These are phyloP conservation scores for Diachasmimorpha longicaudata DNA, from an alignment of 1,140 invertebrate genomes.

Conservation along the genomic window DNA sequence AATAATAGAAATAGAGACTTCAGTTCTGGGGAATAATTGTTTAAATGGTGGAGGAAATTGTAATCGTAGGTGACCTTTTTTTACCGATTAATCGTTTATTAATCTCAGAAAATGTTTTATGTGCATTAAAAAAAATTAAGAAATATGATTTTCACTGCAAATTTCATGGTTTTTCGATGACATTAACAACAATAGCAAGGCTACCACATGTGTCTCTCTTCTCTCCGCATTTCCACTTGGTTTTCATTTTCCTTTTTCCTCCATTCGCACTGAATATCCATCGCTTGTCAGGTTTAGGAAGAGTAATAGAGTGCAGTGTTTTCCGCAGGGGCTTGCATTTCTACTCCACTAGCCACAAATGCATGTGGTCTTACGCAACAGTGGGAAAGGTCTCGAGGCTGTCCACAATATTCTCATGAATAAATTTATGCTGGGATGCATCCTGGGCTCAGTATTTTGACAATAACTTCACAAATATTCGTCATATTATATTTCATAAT, in stretches of 20 bases:
- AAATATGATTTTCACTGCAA: not conserved
- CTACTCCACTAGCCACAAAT: slow-evolving; percentile 50
- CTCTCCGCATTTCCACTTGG: not conserved
- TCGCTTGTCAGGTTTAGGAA: not conserved
- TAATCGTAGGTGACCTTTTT: too few relatives aligned
- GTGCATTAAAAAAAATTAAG: not conserved
- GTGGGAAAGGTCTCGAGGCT: slow-evolving; percentile 46
- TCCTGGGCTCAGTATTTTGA: not conserved
- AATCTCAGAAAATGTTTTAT: not conserved
- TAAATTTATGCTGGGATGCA: slow-evolving; percentile 49
- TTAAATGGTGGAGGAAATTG: too few relatives aligned
- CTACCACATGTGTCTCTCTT: not conserved
- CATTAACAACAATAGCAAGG: not conserved
- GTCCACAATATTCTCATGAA: slow-evolving; percentile 47
- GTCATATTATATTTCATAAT: not conserved
- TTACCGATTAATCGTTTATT: too few relatives aligned
- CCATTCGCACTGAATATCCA: not conserved
- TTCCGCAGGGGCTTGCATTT: slow-evolving; percentile 46
- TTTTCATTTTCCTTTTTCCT: not conserved
- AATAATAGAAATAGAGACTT: too few relatives aligned
- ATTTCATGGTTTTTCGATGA: not conserved
- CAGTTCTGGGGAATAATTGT: too few relatives aligned
- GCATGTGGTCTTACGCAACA: slow-evolving; percentile 51
- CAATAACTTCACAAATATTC: too few relatives aligned
- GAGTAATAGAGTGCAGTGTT: slow-evolving; percentile 9